Evolutionary conservation across 2,797 vertebrate species (phyloP).

Genomic region (Mionectes olivaceus): DNA sequence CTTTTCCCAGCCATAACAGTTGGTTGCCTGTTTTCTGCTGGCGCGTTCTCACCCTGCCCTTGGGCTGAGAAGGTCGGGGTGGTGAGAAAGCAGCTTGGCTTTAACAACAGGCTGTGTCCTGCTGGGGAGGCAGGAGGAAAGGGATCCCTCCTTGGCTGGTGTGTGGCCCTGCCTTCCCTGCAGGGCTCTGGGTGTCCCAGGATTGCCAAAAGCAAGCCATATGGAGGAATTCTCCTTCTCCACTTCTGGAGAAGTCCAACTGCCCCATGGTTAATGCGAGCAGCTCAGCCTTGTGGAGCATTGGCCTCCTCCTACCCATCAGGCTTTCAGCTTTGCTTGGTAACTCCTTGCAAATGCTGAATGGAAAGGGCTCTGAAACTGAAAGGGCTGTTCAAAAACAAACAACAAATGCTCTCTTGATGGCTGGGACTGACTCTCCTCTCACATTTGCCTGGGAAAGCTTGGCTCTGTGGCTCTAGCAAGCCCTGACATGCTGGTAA

Average conservation of each 20-base stretch:
- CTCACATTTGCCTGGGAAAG: background rate
- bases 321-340: background rate
- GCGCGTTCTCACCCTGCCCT: background rate
- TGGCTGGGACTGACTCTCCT: background rate
- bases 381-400: background rate
- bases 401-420: background rate
- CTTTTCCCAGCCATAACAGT: background rate
- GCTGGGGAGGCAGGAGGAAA: background rate
- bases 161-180: background rate
- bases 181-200: background rate
- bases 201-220: background rate
- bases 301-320: background rate
- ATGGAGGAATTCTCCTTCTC: background rate
- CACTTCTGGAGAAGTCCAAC: background rate
- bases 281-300: background rate
- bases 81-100: background rate
- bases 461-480: background rate
- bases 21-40: background rate
- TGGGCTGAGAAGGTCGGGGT: background rate
- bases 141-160: background rate
- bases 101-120: background rate
- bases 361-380: background rate
- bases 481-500: slow-evolving; percentile 6
- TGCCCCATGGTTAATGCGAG: background rate
- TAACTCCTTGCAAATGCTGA: background rate